A percentile compares a stretch with the other conserved stretches of the same genome.
Conservation (phyloP, 2,113 vertebrate species). For the Saimiri boliviensis region DNA sequence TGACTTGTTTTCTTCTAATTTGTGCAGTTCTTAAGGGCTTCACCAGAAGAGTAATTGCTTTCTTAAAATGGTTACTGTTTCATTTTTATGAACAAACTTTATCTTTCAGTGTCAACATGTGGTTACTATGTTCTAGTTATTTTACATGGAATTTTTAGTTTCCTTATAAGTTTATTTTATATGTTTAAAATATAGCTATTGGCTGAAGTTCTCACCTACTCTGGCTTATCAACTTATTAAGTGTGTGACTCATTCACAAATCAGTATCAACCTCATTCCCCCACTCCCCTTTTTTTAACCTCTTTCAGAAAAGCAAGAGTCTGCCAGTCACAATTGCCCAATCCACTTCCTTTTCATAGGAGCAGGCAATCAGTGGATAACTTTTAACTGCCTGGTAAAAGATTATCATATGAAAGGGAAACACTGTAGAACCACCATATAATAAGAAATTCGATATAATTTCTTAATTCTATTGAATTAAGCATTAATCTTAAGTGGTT, state of each 20-base stretch:
- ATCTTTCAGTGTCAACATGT: neutral
- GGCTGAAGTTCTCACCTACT: slow-evolving; percentile 1
- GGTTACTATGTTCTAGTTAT: slow-evolving; percentile 47
- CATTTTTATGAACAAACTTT: slow-evolving; percentile 47
- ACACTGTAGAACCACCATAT: neutral
- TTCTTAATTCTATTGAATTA: no score
- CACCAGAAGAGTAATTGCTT: slow-evolving; percentile 46
- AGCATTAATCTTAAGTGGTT: slow-evolving; percentile 6
- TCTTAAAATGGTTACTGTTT: slow-evolving; percentile 46
- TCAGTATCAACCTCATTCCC: neutral
- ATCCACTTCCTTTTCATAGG: neutral
- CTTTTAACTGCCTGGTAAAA: slow-evolving; percentile 26
- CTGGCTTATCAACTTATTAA: slow-evolving; percentile 26
- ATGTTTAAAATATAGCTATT: slow-evolving; percentile 47
- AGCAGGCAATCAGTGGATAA: slow-evolving; percentile 13
- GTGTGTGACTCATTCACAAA: neutral
- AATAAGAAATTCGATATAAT: neutral
- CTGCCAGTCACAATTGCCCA: neutral
- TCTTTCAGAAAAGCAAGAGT: neutral
- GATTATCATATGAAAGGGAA: slow-evolving; percentile 27
- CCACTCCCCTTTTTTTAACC: neutral
- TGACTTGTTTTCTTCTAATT: slow-evolving; percentile 46
- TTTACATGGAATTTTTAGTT: slow-evolving; percentile 2
- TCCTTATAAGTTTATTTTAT: slow-evolving; percentile 46
- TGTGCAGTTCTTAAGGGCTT: slow-evolving; percentile 12